Evolutionary conservation across 2,113 vertebrate genomes (phyloP), one percentile per base, ranked within the genome.

Genomic region (Amazona guildingii): DNA sequence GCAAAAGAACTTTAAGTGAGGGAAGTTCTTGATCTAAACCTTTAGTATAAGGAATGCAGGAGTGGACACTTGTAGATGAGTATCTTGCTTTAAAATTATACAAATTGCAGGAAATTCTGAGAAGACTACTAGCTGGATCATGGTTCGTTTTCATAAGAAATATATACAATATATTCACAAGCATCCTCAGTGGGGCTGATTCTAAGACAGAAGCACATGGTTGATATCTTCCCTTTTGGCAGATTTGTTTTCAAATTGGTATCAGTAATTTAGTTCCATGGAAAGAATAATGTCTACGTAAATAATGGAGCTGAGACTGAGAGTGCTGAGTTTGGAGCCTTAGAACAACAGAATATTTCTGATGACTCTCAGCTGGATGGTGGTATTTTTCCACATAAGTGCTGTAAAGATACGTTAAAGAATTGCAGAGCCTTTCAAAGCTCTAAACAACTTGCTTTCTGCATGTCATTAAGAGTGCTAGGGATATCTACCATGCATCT

Each of bases 321-420:
- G 87, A 95, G 46, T 74, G 63, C 89, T 91, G 93, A 94, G 63
- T 87, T 91, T 91, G 93, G 54, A 91, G 87, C 70, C 82, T 84
- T 94, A 92, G 93, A 96, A 92, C 84, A 96, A 96, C 95, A 95
- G 70, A 95, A 66, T 92, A 91, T 91, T 95, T 90, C 84, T 96
- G 93, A 95, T 94, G 84, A 90, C 87, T 96, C 96, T 96, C 96
- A 94, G 95, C 67, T 95, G 95, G 84, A 87, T 95, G 93, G 57
- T 96, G 94, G 67, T 96, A 41, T 95, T 96, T 95, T 83, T 78
- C 78, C 95, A 97, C 96, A 95, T 95, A 97, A 96, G 96, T 95
- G 93, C 95, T 97, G 86, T 97, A 96, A 96, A 96, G 95, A 96
- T 94, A 93, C 87, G 0, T 73, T 62, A 90, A 95, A 95, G 94